Percentiles rank a stretch among this genome's conserved stretches.
Evolutionary conservation across 2,113 vertebrate species (phyloP).

Genomic region (Hippocampus mohnikei): DNA sequence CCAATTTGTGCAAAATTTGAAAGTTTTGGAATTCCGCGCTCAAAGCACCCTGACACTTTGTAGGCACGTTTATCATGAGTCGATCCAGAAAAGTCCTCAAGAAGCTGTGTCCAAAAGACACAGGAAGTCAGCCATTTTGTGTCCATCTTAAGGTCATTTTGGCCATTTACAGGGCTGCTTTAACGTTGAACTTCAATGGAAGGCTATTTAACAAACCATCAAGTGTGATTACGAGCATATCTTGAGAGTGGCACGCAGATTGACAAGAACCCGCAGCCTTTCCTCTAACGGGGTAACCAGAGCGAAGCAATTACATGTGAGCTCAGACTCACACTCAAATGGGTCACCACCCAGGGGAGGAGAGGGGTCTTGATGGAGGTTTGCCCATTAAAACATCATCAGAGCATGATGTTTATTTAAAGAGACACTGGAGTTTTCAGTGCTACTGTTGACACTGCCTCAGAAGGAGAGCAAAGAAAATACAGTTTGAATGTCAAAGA

Average conservation of each 20-base stretch:
- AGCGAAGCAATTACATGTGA: slow-evolving; percentile 55
- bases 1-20: too few species aligned
- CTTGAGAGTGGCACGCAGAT: not conserved
- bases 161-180: not conserved
- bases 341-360: slow-evolving; percentile 58
- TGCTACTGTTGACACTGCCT: slow-evolving; percentile 61
- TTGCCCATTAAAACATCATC: slow-evolving; percentile 68
- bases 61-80: not conserved
- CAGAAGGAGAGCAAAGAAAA: slow-evolving; percentile 50
- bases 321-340: slow-evolving; percentile 17
- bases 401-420: slow-evolving; percentile 65
- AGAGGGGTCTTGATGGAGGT: slow-evolving; percentile 14
- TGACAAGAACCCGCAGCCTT: slow-evolving; percentile 13
- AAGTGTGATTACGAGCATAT: not conserved
- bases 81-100: not conserved
- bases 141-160: not conserved
- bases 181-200: not conserved
- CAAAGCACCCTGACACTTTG: too few species aligned
- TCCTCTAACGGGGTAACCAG: slow-evolving; percentile 51
- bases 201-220: not conserved
- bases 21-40: too few species aligned
- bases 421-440: slow-evolving; percentile 51
- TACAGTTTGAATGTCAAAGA: slow-evolving; percentile 43
- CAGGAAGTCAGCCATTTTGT: not conserved
- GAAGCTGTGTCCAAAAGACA: not conserved